A percentile compares a stretch with the other conserved stretches of the same genome.
These are phyloP conservation scores for Octodonta nipae DNA, from an alignment of 2,888 invertebrate species.

Conservation along the genomic window DNA sequence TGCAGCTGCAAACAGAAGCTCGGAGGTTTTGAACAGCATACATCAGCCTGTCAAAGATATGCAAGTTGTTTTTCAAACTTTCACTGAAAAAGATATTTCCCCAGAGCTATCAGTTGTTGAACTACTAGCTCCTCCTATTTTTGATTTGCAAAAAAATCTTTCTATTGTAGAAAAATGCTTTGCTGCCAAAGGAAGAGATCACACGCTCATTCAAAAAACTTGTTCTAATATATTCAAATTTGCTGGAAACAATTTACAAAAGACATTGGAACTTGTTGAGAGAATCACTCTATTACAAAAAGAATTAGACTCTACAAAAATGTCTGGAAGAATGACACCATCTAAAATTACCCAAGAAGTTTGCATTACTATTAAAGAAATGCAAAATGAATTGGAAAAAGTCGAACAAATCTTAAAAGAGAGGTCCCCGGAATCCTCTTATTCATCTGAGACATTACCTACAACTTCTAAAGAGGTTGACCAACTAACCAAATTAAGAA, in stretches of 20 bases:
- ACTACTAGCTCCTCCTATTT: slow-evolving; percentile 44
- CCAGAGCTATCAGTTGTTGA: slow-evolving; percentile 43
- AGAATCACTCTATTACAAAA: slow-evolving; percentile 38
- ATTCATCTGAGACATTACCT: slow-evolving; percentile 23
- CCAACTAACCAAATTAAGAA: slow-evolving; percentile 15
- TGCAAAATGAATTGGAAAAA: slow-evolving; percentile 40
- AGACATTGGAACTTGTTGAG: slow-evolving; percentile 42
- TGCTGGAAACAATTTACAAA: slow-evolving; percentile 43
- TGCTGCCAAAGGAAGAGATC: slow-evolving; percentile 51
- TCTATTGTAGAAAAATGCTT: slow-evolving; percentile 56
- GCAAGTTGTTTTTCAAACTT: slow-evolving; percentile 43
- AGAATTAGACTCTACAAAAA: slow-evolving; percentile 29
- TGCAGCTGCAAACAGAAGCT: slow-evolving; percentile 51
- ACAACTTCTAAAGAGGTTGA: slow-evolving; percentile 13
- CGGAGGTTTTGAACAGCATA: slow-evolving; percentile 50
- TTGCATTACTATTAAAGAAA: slow-evolving; percentile 45
- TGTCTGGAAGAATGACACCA: slow-evolving; percentile 30
- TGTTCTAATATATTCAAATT: slow-evolving; percentile 52
- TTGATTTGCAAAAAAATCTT: slow-evolving; percentile 49
- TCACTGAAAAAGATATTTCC: slow-evolving; percentile 38
- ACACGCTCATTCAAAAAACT: slow-evolving; percentile 54
- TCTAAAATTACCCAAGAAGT: slow-evolving; percentile 36
- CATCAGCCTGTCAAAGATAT: slow-evolving; percentile 50
- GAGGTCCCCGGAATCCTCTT: slow-evolving; percentile 14
- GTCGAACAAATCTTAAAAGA: slow-evolving; percentile 24